These are phyloP conservation scores for Sebastes minor DNA, from an alignment of 2,797 vertebrate species.

Conservation along the genomic window DNA sequence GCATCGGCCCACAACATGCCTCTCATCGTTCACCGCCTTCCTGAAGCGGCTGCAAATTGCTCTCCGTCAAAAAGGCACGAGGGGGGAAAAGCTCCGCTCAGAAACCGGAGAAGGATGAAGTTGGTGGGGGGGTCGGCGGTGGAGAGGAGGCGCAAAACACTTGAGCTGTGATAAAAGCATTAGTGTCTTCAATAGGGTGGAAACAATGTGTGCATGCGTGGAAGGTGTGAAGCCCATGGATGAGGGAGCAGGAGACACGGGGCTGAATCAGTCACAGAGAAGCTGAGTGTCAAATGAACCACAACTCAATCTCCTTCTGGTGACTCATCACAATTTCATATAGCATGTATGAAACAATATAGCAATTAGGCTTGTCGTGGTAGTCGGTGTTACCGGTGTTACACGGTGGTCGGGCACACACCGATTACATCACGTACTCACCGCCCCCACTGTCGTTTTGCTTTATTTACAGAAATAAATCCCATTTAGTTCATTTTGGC, in stretches of 20 bases:
- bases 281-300: conserved; percentile 15
- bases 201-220: conserved; percentile 35
- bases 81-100: conserved; percentile 12
- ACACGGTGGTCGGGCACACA: too few species aligned
- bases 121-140: not conserved
- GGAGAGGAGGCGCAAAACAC: conserved; percentile 24
- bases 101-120: conserved; percentile 16
- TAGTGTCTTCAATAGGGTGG: conserved; percentile 43
- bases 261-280: conserved; percentile 35
- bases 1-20: conserved; percentile 41
- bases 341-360: not conserved
- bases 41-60: conserved; percentile 50
- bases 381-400: too few species aligned
- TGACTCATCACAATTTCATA: conserved; percentile 18
- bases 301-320: conserved; percentile 6
- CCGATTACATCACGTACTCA: too few species aligned
- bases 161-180: conserved; percentile 59
- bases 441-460: too few species aligned
- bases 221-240: conserved; percentile 37
- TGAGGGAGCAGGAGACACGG: conserved; percentile 44
- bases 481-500: too few species aligned
- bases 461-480: too few species aligned
- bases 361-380: too few species aligned
- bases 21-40: conserved; percentile 33
- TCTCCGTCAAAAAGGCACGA: conserved; percentile 44